Base-by-base conservation (phyloP, 2,797 vertebrate species). In the Dermochelys coriacea region DNA sequence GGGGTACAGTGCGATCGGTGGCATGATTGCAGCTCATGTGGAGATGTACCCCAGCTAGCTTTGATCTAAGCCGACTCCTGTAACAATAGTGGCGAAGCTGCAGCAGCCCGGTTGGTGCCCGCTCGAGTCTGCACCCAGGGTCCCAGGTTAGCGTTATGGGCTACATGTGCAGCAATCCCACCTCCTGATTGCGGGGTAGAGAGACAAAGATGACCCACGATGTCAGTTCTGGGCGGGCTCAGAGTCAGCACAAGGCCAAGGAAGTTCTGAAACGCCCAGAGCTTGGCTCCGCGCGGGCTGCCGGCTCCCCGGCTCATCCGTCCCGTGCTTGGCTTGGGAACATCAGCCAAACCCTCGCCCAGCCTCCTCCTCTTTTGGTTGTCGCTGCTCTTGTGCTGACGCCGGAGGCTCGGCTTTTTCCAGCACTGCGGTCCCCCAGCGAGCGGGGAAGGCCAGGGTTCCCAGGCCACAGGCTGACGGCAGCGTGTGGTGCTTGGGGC, bases 351-450 rank as follows among this genome's bases (percentile, higher is more conserved):
- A 64, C 61, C 61, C 61, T 19, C 2, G 16, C 61, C 61, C 34
- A 16, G 34, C 61, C 61, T 23, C 14, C n/a, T 37, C 34, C 31
- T 71, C 47, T 29, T 15, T 64, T 37, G 23, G 45, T 74, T 34
- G 68, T 45, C 41, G n/a, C 49, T 64, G n/a, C 74, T 4, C 34
- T 78, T 37, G 51, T 16, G 34, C 74, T 41, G 83, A 54, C 5
- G 50, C 68, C 12, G 21, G 86, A 41, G 21, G 64, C 84, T 10
- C 19, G n/a, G 34, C 27, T 37, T 50, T 51, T 75, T 81, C 94
- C 85, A 71, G 57, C 75, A 54, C 82, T 93, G 61, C 82, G 79
- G 83, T 55, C 84, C 47, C 50, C 71, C 75, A 64, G 86, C 21
- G 5, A 80, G 79, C 37, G 57, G 80, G 79, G 57, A 82, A 81